Evolutionary conservation across 2,797 vertebrate species (phyloP).

Genomic region (Sphenodon punctatus): DNA sequence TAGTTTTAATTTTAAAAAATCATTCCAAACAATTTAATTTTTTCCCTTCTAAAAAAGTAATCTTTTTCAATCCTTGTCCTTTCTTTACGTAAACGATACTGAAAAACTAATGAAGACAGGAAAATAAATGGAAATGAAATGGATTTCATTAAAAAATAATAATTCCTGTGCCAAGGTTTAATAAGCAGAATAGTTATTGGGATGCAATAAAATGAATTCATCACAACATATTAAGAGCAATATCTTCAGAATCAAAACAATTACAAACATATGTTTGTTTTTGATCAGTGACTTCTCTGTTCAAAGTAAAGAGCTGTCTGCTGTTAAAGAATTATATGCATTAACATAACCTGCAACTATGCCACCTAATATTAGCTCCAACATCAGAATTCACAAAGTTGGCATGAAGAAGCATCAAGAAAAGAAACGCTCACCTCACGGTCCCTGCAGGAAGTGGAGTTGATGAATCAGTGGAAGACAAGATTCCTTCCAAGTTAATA

Average conservation of each 20-base stretch:
- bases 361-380: background rate
- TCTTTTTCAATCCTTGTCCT: background rate
- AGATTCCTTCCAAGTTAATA: background rate
- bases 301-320: background rate
- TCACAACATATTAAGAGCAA: background rate
- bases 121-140: slow-evolving; percentile 10
- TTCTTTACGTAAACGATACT: slow-evolving; percentile 26
- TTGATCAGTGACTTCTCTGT: background rate
- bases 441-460: rapidly evolving
- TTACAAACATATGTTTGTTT: background rate
- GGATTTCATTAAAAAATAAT: background rate
- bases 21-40: slow-evolving; percentile 2
- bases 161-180: background rate
- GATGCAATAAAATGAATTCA: slow-evolving; percentile 22
- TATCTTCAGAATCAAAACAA: background rate
- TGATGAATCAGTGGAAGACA: background rate
- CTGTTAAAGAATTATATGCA: background rate
- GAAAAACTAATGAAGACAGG: background rate
- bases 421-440: background rate
- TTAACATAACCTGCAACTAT: background rate
- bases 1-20: slow-evolving; percentile 61
- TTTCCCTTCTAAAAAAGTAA: background rate
- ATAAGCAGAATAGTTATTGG: background rate
- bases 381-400: background rate
- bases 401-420: background rate